These are phyloP conservation scores for Tryphoninae sp. DNA, from an alignment of 2,888 invertebrate species.

Conservation along the genomic window DNA sequence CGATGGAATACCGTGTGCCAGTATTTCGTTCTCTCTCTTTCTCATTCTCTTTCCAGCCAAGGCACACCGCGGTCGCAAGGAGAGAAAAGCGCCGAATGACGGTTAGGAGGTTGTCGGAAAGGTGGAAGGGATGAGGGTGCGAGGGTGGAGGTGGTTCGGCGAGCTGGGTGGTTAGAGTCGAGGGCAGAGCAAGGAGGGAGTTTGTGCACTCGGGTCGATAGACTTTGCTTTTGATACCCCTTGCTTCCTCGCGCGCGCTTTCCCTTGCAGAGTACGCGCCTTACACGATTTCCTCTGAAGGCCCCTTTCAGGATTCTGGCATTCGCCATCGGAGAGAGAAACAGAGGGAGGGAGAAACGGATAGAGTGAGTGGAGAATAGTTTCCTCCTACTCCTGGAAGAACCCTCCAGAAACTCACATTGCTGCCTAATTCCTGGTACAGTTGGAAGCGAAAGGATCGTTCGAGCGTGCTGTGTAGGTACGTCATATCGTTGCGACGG, in stretches of 20 bases:
- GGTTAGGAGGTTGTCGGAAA: not conserved
- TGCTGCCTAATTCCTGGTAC: conserved; percentile 38
- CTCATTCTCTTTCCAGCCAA: conserved; percentile 35
- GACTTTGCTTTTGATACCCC: conserved; percentile 61
- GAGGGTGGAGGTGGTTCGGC: not conserved
- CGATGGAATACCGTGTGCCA: conserved; percentile 44
- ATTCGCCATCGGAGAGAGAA: conserved; percentile 2
- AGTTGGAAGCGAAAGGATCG: conserved; percentile 13
- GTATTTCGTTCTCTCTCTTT: conserved; percentile 21
- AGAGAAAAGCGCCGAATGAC: conserved; percentile 20
- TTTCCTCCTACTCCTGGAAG: not conserved
- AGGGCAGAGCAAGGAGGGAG: conserved; percentile 12
- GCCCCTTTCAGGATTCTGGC: conserved; percentile 34
- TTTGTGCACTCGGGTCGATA: conserved; percentile 63
- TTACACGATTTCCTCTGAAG: conserved; percentile 27
- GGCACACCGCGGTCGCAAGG: conserved; percentile 38
- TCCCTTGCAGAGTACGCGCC: conserved; percentile 11
- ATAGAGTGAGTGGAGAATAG: not conserved
- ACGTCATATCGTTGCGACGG: not conserved
- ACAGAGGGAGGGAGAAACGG: not conserved
- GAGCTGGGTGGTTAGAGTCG: too few relatives aligned
- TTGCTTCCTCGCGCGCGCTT: conserved; percentile 36
- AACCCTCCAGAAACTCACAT: conserved; percentile 20
- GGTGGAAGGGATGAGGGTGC: not conserved
- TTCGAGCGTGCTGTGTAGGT: conserved; percentile 2